Evolutionary conservation across 1,140 invertebrate genomes (phyloP).

Genomic region (Papilio glaucus): DNA sequence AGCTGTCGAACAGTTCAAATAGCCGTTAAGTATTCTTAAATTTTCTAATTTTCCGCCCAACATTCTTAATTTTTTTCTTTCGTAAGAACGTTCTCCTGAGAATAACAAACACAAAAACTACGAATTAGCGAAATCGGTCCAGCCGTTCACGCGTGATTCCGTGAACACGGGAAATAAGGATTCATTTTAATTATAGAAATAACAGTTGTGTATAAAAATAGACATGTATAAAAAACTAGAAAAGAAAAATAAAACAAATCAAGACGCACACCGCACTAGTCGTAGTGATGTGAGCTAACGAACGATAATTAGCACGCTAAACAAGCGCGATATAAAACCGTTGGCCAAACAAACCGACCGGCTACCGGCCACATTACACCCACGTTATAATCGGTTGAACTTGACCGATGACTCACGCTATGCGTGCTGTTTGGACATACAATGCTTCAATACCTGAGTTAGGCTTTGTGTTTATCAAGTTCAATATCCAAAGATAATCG

Average conservation of each 20-base stretch:
- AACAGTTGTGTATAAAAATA: background rate
- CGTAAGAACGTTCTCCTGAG: too few species aligned
- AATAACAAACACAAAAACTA: too few species aligned
- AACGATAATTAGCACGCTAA: slow-evolving; percentile 23
- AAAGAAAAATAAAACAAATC: background rate
- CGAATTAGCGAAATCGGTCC: too few species aligned
- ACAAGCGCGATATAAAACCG: slow-evolving; percentile 22
- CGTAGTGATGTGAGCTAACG: background rate
- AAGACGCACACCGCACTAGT: background rate
- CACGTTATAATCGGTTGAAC: slow-evolving; percentile 16
- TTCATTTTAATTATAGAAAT: background rate
- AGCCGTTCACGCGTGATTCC: too few species aligned
- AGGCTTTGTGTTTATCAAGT: background rate
- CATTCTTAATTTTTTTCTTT: too few species aligned
- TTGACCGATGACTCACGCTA: slow-evolving; percentile 17
- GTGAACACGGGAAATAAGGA: too few species aligned
- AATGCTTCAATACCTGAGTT: background rate
- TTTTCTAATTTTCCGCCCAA: too few species aligned
- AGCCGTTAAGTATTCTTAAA: too few species aligned
- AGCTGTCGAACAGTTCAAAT: too few species aligned
- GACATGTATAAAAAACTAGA: too few species aligned
- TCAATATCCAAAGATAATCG: background rate
- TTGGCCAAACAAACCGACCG: slow-evolving; percentile 20
- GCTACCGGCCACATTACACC: background rate
- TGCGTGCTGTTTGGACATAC: background rate